Evolutionary conservation across 2,888 invertebrate species (phyloP).

Genomic region (Odiellus spinosus): DNA sequence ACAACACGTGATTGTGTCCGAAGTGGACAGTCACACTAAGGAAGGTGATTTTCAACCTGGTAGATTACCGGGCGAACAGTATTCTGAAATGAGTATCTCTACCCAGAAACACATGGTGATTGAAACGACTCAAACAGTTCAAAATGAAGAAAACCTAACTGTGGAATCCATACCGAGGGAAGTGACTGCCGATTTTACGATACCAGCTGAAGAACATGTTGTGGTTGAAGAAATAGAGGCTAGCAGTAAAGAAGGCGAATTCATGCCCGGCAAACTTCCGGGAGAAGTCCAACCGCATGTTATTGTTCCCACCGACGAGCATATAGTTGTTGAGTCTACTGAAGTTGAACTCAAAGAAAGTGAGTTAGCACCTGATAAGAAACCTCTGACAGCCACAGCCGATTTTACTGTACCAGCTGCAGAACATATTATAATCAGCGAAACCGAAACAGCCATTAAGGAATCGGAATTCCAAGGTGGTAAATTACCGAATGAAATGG

Average conservation of each 20-base stretch:
- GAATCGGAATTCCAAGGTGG: conserved; percentile 9
- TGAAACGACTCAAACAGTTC: conserved; percentile 9
- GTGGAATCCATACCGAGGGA: conserved; percentile 12
- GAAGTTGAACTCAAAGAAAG: conserved; percentile 15
- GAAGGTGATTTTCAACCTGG: conserved; percentile 25
- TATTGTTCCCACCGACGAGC: conserved; percentile 7
- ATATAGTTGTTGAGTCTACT: conserved; percentile 13
- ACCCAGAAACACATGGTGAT: conserved; percentile 13
- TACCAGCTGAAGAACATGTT: conserved; percentile 16
- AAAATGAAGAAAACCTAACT: conserved; percentile 18
- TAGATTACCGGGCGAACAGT: conserved; percentile 20
- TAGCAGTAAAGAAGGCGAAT: conserved; percentile 14
- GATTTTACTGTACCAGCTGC: conserved; percentile 14
- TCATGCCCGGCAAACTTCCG: conserved; percentile 13
- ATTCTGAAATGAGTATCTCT: conserved; percentile 28
- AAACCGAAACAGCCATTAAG: conserved; percentile 13
- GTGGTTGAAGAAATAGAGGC: conserved; percentile 12
- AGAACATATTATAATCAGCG: conserved; percentile 14
- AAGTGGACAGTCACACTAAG: conserved; percentile 14
- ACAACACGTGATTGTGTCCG: conserved; percentile 16
- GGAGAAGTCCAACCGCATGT: conserved; percentile 10
- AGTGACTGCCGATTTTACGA: conserved; percentile 10
- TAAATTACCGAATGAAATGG: conserved; percentile 3
- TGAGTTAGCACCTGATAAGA: conserved; percentile 13
- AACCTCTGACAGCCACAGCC: conserved; percentile 13